Evolutionary conservation across 1,140 invertebrate genomes (phyloP), one percentile per base, ranked within the genome.

Genomic region (Theocolax elegans): DNA sequence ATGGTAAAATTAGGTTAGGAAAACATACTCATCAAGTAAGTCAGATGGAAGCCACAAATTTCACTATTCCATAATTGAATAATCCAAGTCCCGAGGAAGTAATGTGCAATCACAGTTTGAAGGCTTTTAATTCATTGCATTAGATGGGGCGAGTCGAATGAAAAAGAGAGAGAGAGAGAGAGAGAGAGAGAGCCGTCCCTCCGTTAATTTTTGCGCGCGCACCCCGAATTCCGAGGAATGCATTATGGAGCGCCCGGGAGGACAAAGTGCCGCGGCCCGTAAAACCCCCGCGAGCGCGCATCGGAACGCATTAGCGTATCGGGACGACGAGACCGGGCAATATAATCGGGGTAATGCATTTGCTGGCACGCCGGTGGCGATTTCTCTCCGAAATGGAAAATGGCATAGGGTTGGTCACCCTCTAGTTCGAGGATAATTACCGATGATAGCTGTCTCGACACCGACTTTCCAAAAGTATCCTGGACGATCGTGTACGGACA

Each of bases 271-370:
- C 23, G 25, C n/a, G 13, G 59, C 59, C 46, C 59, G 59, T 62
- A 62, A 62, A 62, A 62, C 42, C 59, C 17, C 13, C n/a, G 12
- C 59, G 21, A 13, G 53, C 29, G 17, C n/a, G 15, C 29, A 56
- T 56, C 54, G 31, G 54, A 40, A 58, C 27, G 60, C 60, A 63
- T 63, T 63, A 63, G 60, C 46, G 60, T 63, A 63, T 63, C 60
- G 44, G 23, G 40, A 12, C 17, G 35, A 38, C 38, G 17, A 13
- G 27, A n/a, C 6, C 21, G 35, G 25, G n/a, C 46, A 9, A 19
- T 63, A 38, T 62, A 62, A 62, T 62, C 46, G 44, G 27, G 42
- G 17, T 63, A 63, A 63, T 63, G 60, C 60, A 63, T 63, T 63
- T 49, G 60, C 44, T 49, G 60, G 42, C 60, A 49, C 60, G 46